These are phyloP conservation scores for Corythoichthys intestinalis DNA, from an alignment of 2,113 vertebrate genomes.

Conservation along the genomic window DNA sequence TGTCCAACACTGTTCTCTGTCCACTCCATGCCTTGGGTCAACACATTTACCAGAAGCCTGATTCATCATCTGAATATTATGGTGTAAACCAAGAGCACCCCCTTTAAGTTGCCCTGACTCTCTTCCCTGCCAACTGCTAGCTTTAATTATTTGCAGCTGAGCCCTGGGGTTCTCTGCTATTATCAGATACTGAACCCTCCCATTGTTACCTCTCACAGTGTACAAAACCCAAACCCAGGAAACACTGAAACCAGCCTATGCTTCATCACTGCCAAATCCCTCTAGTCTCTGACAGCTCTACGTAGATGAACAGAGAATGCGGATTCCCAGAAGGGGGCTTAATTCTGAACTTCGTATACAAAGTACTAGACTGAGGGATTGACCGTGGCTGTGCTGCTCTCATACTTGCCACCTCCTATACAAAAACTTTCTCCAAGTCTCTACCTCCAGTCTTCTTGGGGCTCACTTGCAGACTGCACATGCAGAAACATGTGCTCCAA, in stretches of 20 bases:
- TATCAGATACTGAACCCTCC: conserved; percentile 67
- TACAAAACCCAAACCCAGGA: conserved; percentile 65
- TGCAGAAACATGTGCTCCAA: conserved; percentile 68
- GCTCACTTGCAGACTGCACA: conserved; percentile 58
- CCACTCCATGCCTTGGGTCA: conserved; percentile 50
- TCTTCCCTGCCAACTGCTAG: conserved; percentile 66
- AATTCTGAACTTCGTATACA: conserved; percentile 51
- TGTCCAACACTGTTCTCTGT: conserved; percentile 46
- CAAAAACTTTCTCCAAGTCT: conserved; percentile 49
- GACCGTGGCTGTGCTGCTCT: conserved; percentile 54
- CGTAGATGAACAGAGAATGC: conserved; percentile 50
- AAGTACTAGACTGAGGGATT: conserved; percentile 44
- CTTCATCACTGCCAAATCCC: conserved; percentile 61
- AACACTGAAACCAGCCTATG: conserved; percentile 57
- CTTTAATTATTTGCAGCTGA: conserved; percentile 75
- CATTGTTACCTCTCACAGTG: conserved; percentile 62
- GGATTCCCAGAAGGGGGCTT: conserved; percentile 63
- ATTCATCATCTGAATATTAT: conserved; percentile 69
- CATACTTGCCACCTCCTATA: conserved; percentile 23
- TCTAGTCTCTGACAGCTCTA: conserved; percentile 48
- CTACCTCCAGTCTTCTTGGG: conserved; percentile 36
- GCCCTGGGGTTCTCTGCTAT: conserved; percentile 63
- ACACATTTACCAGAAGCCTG: conserved; percentile 62
- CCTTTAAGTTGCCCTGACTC: conserved; percentile 62
- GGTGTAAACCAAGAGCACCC: conserved; percentile 56